These are phyloP conservation scores for Haliclona indistincta DNA, from an alignment of 37 sponge, comb jelly and placozoan genomes.

Conservation along the genomic window DNA sequence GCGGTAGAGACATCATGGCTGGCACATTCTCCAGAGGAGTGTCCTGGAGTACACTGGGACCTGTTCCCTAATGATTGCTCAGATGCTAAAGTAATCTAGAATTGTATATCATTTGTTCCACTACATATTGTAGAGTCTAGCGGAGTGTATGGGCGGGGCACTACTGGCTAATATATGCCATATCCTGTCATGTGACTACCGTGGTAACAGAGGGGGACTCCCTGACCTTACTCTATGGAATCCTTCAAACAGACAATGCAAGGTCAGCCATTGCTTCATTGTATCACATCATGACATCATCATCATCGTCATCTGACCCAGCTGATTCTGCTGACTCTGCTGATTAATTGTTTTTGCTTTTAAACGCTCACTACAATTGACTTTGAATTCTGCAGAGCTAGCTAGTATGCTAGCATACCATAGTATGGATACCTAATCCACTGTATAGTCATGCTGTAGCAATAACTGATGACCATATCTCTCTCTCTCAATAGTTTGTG, in stretches of 20 bases:
- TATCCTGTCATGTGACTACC: constrained; percentile 30
- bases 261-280: constrained; percentile 25
- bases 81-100: constrained; percentile 46
- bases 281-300: no score
- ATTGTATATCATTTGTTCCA: no score
- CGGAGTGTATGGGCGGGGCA: constrained; percentile 50
- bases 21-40: constrained; percentile 38
- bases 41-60: constrained; percentile 70
- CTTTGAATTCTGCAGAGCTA: no score
- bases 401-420: no score
- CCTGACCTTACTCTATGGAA: constrained; percentile 84
- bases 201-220: constrained; percentile 48
- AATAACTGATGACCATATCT: background rate
- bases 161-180: constrained; percentile 42
- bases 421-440: no score
- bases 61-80: constrained; percentile 39
- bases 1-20: constrained; percentile 38
- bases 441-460: background rate
- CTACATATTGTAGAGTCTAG: constrained; percentile 65
- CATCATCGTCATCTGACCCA: no score
- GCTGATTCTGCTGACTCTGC: no score
- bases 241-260: constrained; percentile 22
- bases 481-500: constrained; percentile 55
- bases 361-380: no score
- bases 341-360: no score